Percentiles rank a stretch among this genome's conserved stretches.
These are phyloP conservation scores for Parauchenoglanis punctatus DNA, from an alignment of 2,797 vertebrate species.

Conservation along the genomic window DNA sequence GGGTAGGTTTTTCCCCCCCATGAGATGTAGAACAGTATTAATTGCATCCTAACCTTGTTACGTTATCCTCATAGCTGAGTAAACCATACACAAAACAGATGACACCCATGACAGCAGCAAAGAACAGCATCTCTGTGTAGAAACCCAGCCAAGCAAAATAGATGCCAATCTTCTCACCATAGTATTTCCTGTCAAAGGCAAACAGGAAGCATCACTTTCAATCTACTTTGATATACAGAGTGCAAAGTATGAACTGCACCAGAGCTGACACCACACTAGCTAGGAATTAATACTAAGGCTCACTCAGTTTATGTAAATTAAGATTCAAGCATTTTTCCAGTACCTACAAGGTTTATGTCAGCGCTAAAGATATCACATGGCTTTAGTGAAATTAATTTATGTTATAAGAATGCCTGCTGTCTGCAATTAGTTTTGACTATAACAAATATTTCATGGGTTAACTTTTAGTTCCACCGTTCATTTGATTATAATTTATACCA, in stretches of 20 bases:
- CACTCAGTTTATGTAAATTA: neutral
- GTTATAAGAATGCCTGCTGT: neutral
- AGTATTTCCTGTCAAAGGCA: constrained; percentile 83
- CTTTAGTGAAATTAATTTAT: neutral
- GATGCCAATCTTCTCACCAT: constrained; percentile 94
- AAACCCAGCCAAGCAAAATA: constrained; percentile 98
- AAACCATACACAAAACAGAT: constrained; percentile 91
- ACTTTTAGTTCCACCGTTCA: neutral
- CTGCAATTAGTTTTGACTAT: neutral
- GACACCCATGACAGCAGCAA: constrained; percentile 89
- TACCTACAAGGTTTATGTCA: neutral
- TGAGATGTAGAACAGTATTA: neutral
- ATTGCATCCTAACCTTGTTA: constrained; percentile 79
- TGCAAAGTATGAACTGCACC: neutral
- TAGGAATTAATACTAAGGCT: neutral
- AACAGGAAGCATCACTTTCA: constrained; percentile 11
- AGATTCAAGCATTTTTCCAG: neutral
- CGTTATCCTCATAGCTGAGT: constrained; percentile 84
- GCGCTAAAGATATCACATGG: too few species aligned
- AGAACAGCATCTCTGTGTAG: constrained; percentile 95
- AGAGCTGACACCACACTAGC: neutral
- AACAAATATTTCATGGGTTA: neutral
- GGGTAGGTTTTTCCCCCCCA: neutral
- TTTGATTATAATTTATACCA: neutral
- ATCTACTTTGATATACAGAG: constrained; percentile 4